Percentiles rank a stretch among this genome's conserved stretches.
These are phyloP conservation scores for Andrena haemorrhoa DNA, from an alignment of 2,888 invertebrate species.

Conservation along the genomic window DNA sequence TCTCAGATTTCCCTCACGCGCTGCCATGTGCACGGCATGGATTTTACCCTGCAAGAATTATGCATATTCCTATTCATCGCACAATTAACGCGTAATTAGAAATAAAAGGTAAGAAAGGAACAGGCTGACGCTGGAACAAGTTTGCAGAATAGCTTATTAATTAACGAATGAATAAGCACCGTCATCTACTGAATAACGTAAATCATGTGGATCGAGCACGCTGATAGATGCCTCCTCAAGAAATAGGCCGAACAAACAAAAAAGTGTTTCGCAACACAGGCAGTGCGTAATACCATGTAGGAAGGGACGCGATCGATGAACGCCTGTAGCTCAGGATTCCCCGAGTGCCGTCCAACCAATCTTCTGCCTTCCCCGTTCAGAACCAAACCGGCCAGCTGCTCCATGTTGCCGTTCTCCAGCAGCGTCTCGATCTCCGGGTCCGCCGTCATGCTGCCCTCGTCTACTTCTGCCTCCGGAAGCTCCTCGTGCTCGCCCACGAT, in stretches of 20 bases:
- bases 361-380: constrained; percentile 94
- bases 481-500: constrained; percentile 79
- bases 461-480: constrained; percentile 75
- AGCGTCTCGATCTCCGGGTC: constrained; percentile 89
- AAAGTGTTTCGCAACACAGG: not conserved
- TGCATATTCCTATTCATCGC: not conserved
- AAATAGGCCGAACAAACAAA: not conserved
- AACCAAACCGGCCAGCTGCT: constrained; percentile 94
- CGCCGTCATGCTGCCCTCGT: constrained; percentile 76
- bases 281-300: constrained; percentile 89
- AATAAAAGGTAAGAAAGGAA: not conserved
- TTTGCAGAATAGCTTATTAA: not conserved
- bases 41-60: constrained; percentile 91
- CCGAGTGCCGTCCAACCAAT: constrained; percentile 89
- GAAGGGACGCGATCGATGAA: constrained; percentile 95
- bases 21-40: constrained; percentile 93
- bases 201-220: not conserved
- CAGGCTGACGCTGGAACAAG: not conserved
- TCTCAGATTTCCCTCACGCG: constrained; percentile 93
- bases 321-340: constrained; percentile 92
- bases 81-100: too few species aligned
- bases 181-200: not conserved
- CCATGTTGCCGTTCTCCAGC: constrained; percentile 93
- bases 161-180: not conserved
- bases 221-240: not conserved